phyloP scores from a whole-genome alignment of 2,113 vertebrate species.

The Dasyurus viverrinus region DNA sequence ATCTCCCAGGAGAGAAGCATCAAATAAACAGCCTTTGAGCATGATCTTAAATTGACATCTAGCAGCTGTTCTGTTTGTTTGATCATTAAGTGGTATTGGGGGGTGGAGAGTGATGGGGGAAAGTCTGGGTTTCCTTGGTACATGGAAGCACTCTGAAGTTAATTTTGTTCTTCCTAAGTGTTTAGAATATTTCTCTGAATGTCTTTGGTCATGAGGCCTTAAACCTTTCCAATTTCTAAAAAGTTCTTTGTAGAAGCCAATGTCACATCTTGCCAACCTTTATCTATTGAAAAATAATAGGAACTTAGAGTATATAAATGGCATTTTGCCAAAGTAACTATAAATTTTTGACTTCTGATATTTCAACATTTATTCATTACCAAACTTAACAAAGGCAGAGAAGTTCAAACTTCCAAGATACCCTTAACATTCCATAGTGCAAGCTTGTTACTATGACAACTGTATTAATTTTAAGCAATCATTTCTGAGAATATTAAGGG shows the following conservation, averaged over 20 bases:
- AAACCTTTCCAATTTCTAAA: conserved; percentile 49
- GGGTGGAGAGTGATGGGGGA: neutral
- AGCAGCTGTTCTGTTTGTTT: conserved; percentile 71
- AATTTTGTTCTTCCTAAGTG: conserved; percentile 47
- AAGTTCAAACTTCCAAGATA: neutral
- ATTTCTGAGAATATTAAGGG: conserved; percentile 6
- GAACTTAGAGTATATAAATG: neutral
- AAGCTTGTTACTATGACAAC: conserved; percentile 54
- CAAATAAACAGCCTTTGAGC: conserved; percentile 42
- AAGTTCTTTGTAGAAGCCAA: conserved; percentile 35
- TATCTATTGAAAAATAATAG: conserved; percentile 45
- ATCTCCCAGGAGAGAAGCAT: conserved; percentile 57
- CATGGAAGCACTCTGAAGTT: neutral
- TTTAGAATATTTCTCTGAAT: conserved; percentile 40
- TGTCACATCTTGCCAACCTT: neutral
- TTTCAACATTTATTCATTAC: neutral
- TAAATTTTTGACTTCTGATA: conserved; percentile 9
- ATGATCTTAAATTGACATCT: conserved; percentile 49
- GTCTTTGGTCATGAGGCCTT: conserved; percentile 39
- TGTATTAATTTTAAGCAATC: neutral
- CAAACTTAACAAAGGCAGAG: neutral
- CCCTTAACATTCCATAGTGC: conserved; percentile 13
- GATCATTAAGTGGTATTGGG: conserved; percentile 6
- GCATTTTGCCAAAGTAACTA: conserved; percentile 15
- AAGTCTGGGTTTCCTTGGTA: conserved; percentile 44